phyloP scores from a whole-genome alignment of 2,888 invertebrate species.

The Drosophila conformis region DNA sequence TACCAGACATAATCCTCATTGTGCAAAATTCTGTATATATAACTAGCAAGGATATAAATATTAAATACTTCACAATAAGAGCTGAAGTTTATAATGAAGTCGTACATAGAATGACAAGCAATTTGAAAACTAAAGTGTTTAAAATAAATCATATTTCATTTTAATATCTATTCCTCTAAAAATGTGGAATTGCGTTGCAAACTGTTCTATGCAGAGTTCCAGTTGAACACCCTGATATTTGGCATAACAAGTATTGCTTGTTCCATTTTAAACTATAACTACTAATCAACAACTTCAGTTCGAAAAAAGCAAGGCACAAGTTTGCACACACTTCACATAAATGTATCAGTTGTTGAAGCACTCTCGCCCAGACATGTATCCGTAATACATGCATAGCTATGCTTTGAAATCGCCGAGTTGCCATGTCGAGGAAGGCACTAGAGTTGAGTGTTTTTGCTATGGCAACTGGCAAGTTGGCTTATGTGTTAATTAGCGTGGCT shows the following conservation, averaged over 20 bases:
- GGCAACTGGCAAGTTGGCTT: slow-evolving; percentile 27
- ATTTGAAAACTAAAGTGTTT: background rate
- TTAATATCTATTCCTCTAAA: background rate
- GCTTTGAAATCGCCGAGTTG: background rate
- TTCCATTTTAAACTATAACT: background rate
- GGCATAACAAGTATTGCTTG: background rate
- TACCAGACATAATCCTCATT: background rate
- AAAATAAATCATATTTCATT: background rate
- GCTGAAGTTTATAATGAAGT: background rate
- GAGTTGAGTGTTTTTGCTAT: slow-evolving; percentile 21
- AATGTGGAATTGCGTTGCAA: background rate
- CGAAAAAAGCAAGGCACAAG: background rate
- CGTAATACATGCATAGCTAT: background rate
- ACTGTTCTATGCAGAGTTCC: background rate
- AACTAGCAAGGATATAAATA: background rate
- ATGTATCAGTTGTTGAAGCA: background rate
- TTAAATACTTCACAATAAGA: background rate
- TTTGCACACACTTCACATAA: slow-evolving; percentile 2
- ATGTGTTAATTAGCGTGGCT: slow-evolving; percentile 38
- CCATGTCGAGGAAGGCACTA: background rate
- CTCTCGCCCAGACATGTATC: background rate
- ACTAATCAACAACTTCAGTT: background rate
- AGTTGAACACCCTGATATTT: background rate
- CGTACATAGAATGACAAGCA: background rate
- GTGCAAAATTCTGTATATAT: background rate